phyloP scores from a whole-genome alignment of 2,888 invertebrate species.

The Polyommatus iphigenia region DNA sequence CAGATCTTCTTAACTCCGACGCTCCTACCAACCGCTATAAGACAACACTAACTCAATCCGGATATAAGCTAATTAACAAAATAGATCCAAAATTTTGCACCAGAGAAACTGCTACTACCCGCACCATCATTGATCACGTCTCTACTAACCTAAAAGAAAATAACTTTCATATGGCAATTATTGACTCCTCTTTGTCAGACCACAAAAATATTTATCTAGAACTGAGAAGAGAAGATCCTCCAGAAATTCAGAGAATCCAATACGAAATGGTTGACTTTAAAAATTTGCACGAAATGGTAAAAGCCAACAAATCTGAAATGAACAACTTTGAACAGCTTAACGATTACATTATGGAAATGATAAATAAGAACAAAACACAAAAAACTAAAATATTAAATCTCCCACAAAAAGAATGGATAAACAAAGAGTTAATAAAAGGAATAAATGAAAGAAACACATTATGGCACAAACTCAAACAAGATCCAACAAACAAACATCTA shows the following conservation, averaged over 20 bases:
- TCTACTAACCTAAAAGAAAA: constrained; percentile 41
- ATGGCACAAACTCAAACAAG: constrained; percentile 8
- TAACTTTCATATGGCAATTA: constrained; percentile 38
- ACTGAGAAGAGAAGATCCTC: constrained; percentile 31
- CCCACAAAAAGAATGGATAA: constrained; percentile 27
- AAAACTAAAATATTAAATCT: constrained; percentile 23
- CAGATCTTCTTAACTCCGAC: constrained; percentile 31
- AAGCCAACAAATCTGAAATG: background rate
- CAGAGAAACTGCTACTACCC: constrained; percentile 37
- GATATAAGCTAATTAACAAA: constrained; percentile 40
- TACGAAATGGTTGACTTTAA: constrained; percentile 33
- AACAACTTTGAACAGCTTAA: background rate
- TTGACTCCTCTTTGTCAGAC: constrained; percentile 42
- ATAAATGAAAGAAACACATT: constrained; percentile 29
- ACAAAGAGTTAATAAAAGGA: constrained; percentile 26
- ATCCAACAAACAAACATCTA: background rate
- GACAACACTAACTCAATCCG: constrained; percentile 31
- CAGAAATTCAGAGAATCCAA: constrained; percentile 20
- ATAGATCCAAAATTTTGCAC: constrained; percentile 39
- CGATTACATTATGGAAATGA: background rate
- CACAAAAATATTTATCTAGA: constrained; percentile 43
- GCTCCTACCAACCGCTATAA: constrained; percentile 32
- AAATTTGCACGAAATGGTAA: constrained; percentile 24
- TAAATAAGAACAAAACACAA: constrained; percentile 20
- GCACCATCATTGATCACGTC: constrained; percentile 44